Evolutionary conservation across 1,140 invertebrate genomes (phyloP), one percentile per base, ranked within the genome.

Genomic region (Lordiphosa collinella): DNA sequence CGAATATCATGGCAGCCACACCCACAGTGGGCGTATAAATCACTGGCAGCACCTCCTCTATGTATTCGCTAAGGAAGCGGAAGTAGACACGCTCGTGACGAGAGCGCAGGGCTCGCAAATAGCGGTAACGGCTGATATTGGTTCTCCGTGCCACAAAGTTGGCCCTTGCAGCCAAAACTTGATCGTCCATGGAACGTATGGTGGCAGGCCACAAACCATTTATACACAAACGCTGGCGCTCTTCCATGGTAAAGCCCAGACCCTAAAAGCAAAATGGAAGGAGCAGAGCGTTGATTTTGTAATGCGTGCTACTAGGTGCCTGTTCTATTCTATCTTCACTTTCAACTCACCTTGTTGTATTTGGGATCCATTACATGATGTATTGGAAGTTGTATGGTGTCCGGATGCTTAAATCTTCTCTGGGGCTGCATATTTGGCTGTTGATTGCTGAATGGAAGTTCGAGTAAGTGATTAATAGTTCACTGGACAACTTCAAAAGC

Each of bases 21-120:
- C 98, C 98, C 89, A 88, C 86, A 0, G 86, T 88, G 7, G 86
- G 86, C 2, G 86, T 88, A 31, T 88, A 88, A 2, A 88, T 66
- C 2, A 88, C 41, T 12, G 95, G 95, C 93, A 96, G 97, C 91
- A 98, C 93, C 29, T 95, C 92, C 34, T 97, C 94, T 2, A 99
- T 94, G 82, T 99, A 94, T 52, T 98, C 94, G 11, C 92, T 92
- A 1, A 99, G 89, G 41, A 99, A 93, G n/a, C 96, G 93, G 88
- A 96, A 99, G 88, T 99, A 99, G 0, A 99, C 90, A 51, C 95
- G 93, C 88, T 99, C 96, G 88, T 99, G 98, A 55, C 96, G 93
- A 79, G 97, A 95, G 79, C 95, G 90, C 41, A 97, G 79, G 40
- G 92, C 92, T 66, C 93, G 93, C 14, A 96, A 90, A 66, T 96